Evolutionary conservation across 1,140 invertebrate genomes (phyloP).

Genomic region (Drosophila kepulauana): DNA sequence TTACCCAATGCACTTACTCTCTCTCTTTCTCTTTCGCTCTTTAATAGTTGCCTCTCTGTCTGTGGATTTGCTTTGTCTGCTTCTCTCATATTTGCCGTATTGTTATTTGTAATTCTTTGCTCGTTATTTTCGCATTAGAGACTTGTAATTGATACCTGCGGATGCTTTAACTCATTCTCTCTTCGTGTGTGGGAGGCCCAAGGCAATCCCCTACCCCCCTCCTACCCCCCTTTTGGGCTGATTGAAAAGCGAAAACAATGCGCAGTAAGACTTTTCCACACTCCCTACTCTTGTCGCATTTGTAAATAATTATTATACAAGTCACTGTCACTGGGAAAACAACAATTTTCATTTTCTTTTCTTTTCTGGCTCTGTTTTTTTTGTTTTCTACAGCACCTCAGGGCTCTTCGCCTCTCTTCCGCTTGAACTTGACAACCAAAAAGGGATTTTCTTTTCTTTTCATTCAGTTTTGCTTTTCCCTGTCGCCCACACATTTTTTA

Average conservation of each 20-base stretch:
- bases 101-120: slow-evolving; percentile 64
- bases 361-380: slow-evolving; percentile 28
- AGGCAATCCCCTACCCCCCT: slow-evolving; percentile 4
- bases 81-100: slow-evolving; percentile 44
- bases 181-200: slow-evolving; percentile 44
- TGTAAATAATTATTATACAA: slow-evolving; percentile 72
- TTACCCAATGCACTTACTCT: neutral
- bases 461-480: slow-evolving; percentile 1
- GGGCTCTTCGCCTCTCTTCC: slow-evolving; percentile 11
- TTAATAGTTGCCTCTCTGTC: neutral
- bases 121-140: slow-evolving; percentile 80
- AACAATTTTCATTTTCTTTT: slow-evolving; percentile 71
- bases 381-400: neutral
- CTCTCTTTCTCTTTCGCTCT: neutral
- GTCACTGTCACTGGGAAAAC: slow-evolving; percentile 56
- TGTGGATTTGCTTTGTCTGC: slow-evolving; percentile 31
- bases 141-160: slow-evolving; percentile 77
- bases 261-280: slow-evolving; percentile 52
- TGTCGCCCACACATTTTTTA: slow-evolving; percentile 23
- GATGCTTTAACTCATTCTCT: slow-evolving; percentile 37
- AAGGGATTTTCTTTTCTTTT: slow-evolving; percentile 72
- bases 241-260: slow-evolving; percentile 36
- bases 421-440: slow-evolving; percentile 77
- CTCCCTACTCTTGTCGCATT: slow-evolving; percentile 39
- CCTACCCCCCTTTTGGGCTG: neutral